A percentile compares a stretch with the other conserved stretches of the same genome.
phyloP scores from a whole-genome alignment of 2,888 invertebrate genomes.

The Dermolepida albohirtum region DNA sequence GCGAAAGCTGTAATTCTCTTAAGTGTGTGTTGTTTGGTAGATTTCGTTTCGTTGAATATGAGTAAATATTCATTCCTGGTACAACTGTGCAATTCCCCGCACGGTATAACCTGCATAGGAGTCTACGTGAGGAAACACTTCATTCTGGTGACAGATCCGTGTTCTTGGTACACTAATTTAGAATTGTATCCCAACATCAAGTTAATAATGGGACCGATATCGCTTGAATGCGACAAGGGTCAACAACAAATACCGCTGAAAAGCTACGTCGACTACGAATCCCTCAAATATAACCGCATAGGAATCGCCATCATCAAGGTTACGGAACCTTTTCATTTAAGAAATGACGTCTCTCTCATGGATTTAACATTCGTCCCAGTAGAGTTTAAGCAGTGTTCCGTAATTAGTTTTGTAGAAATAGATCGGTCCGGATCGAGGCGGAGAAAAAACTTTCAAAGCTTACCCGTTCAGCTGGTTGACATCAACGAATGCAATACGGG shows the following conservation, averaged over 20 bases:
- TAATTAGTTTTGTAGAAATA: too few relatives aligned
- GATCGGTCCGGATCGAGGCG: too few relatives aligned
- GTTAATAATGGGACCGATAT: not conserved
- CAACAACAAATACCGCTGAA: not conserved
- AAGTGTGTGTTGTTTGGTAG: not conserved
- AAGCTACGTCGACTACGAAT: conserved; percentile 5
- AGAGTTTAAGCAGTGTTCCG: too few relatives aligned
- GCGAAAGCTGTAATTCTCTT: not conserved
- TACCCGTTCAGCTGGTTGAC: too few relatives aligned
- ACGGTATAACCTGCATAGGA: not conserved
- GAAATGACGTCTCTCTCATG: not conserved
- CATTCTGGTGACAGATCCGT: not conserved
- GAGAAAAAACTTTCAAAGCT: too few relatives aligned
- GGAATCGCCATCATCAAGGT: conserved; percentile 3
- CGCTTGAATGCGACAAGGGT: not conserved
- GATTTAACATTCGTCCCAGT: not conserved
- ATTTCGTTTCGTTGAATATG: not conserved
- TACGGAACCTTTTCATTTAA: not conserved
- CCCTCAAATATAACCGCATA: not conserved
- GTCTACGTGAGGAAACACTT: not conserved
- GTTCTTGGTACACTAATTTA: not conserved
- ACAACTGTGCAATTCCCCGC: not conserved
- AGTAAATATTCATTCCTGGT: conserved; percentile 1
- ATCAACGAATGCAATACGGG: too few relatives aligned
- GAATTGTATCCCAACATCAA: not conserved